Percentiles rank a stretch among this genome's conserved stretches.
Conservation (phyloP, 2,113 vertebrate species). For the Tetrax tetrax region DNA sequence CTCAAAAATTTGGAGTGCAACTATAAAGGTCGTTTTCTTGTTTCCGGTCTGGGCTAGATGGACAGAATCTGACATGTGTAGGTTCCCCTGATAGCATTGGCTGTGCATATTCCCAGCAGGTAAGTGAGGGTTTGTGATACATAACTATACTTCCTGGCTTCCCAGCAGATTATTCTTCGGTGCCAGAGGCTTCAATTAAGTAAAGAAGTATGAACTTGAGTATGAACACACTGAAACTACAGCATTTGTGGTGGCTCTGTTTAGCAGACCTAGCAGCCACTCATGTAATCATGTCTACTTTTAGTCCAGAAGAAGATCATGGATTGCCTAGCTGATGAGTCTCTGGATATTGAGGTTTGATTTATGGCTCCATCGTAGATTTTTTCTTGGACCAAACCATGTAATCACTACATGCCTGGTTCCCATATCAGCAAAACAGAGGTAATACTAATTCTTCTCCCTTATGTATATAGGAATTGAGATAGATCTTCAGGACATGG, state of each 20-base stretch:
- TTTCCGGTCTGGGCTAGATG: slow-evolving; percentile 9
- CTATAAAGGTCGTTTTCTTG: neutral
- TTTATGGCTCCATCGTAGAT: neutral
- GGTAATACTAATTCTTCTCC: neutral
- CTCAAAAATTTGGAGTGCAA: neutral
- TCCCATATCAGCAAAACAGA: neutral
- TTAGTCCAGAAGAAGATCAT: neutral
- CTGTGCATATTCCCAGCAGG: slow-evolving; percentile 9
- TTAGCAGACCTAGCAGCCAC: neutral
- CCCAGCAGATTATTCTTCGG: neutral
- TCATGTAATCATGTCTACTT: neutral
- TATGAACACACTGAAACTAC: neutral
- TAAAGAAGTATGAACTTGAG: slow-evolving; percentile 22
- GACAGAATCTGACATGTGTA: slow-evolving; percentile 8
- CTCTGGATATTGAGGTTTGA: neutral
- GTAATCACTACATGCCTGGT: neutral
- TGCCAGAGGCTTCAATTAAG: slow-evolving; percentile 24
- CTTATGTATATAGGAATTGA: neutral
- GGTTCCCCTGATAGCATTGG: slow-evolving; percentile 4
- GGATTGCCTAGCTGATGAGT: neutral
- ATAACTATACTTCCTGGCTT: slow-evolving; percentile 2
- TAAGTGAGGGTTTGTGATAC: slow-evolving; percentile 28
- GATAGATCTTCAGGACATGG: neutral
- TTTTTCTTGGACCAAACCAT: neutral
- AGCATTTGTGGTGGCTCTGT: neutral